Base-by-base conservation (phyloP, 2,888 invertebrate species). In the Drosophila pseudotakahashii region DNA sequence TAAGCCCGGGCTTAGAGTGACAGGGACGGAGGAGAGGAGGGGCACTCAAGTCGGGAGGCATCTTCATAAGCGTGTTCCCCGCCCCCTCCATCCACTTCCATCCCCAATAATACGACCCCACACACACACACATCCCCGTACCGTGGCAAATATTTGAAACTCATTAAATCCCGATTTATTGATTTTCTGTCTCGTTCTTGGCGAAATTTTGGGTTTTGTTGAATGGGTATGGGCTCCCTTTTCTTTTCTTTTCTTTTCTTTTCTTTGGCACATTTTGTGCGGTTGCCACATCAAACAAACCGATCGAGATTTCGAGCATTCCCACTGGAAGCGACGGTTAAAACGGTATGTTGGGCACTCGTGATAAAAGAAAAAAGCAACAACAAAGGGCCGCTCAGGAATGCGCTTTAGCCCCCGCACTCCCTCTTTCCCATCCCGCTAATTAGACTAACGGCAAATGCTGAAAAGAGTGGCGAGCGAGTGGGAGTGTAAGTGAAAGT, bases 91-190 rank as follows among this genome's bases (percentile, higher is more conserved):
- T 26, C 52, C 52, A 19, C 16, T 13, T 11, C 13, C 57, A 54
- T 37, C 26, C 54, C 51, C 48, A 45, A 36, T 23, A 53, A 42
- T 53, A 30, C 61, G 37, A 51, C 52, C 51, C 39, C 14, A 26
- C 42, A 16, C 30, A 30, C 34, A 47, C 42, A 54, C 37, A 36
- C 34, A 53, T 53, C 34, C 16, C 42, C 44, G 44, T 16, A 23
- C 26, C 26, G 54, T 60, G 54, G 67, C 68, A 69, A 82, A 81
- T 82, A 80, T 81, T 76, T 78, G 69, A 76, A 78, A 79, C 78
- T 85, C 85, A 81, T 82, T 85, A 78, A 76, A 80, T 73, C 70
- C 66, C 62, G 75, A 85, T 79, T 81, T 82, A 82, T 82, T 79
- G 82, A 82, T 82, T 82, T 82, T 85, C 79, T 76, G 78, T 78